Evolutionary conservation across 2,113 vertebrate genomes (phyloP).

Genomic region (Misgurnus anguillicaudatus): DNA sequence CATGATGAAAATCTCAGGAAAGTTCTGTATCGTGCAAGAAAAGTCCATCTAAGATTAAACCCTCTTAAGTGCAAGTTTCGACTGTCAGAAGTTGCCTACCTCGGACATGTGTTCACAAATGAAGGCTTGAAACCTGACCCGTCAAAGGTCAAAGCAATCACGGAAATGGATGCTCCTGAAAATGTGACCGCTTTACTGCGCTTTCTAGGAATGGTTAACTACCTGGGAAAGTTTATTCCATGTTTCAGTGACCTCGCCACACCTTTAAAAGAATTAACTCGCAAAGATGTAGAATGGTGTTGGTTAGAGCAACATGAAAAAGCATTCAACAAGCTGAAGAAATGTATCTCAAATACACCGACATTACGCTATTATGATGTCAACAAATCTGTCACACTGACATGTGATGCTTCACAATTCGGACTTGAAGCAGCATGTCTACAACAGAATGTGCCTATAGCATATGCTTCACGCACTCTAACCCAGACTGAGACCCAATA

Average conservation of each 20-base stretch:
- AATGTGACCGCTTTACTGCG: slow-evolving; percentile 24
- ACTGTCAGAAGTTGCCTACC: slow-evolving; percentile 58
- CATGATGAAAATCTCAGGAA: slow-evolving; percentile 22
- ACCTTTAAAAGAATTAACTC: slow-evolving; percentile 10
- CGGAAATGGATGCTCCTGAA: slow-evolving; percentile 1
- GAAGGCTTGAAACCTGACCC: slow-evolving; percentile 60
- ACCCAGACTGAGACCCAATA: no score
- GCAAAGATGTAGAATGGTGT: slow-evolving; percentile 23
- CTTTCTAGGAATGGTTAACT: slow-evolving; percentile 46
- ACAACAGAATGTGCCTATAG: no score
- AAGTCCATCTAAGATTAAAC: slow-evolving; percentile 35
- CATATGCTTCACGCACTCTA: no score
- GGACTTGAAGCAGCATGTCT: no score
- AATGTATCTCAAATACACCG: slow-evolving; percentile 18
- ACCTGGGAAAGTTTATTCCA: slow-evolving; percentile 42
- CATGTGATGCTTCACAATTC: no score
- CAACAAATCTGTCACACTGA: no score
- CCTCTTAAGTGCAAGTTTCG: slow-evolving; percentile 51
- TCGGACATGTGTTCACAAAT: slow-evolving; percentile 9
- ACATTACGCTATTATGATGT: slow-evolving; percentile 8
- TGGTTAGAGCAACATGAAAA: slow-evolving; percentile 35
- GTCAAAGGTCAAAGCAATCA: slow-evolving; percentile 29
- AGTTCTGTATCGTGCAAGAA: neutral
- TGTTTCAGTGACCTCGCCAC: slow-evolving; percentile 29
- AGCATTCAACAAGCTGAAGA: slow-evolving; percentile 11